A percentile compares a stretch with the other conserved stretches of the same genome.
These are phyloP conservation scores for Iguana delicatissima DNA, from an alignment of 2,797 vertebrate genomes.

Conservation along the genomic window DNA sequence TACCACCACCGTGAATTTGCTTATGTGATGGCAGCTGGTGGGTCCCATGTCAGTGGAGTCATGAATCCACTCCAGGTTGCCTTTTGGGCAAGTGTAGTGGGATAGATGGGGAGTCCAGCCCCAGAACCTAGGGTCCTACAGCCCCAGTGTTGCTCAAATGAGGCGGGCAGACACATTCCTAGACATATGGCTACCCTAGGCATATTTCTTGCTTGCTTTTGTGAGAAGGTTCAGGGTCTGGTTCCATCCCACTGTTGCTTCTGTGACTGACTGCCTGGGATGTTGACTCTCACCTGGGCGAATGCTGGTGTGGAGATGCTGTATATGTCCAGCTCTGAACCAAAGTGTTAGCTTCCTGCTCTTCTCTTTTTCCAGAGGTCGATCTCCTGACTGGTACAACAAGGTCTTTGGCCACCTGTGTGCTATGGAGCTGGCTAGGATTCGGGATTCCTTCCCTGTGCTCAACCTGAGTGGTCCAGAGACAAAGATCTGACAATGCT, in stretches of 20 bases:
- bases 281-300: neutral
- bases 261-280: too few relatives aligned
- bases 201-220: neutral
- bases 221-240: neutral
- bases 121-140: too few relatives aligned
- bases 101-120: too few relatives aligned
- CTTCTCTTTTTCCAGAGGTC: constrained; percentile 79
- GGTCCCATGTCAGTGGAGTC: too few relatives aligned
- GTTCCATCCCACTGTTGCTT: too few relatives aligned
- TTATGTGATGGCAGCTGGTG: too few relatives aligned
- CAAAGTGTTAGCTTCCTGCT: neutral
- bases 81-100: too few relatives aligned
- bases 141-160: too few relatives aligned
- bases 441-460: constrained; percentile 86
- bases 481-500: constrained; percentile 80
- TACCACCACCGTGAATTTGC: too few relatives aligned
- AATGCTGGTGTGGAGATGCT: fast-evolving
- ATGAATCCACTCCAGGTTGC: too few relatives aligned
- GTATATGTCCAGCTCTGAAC: fast-evolving
- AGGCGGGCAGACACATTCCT: too few relatives aligned
- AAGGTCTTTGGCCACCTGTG: constrained; percentile 89
- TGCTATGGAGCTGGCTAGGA: constrained; percentile 86
- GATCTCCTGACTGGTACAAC: constrained; percentile 91
- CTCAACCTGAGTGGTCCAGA: constrained; percentile 79
- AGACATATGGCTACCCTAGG: neutral